Evolutionary conservation across 2,113 vertebrate species (phyloP).

Genomic region (Platichthys flesus): DNA sequence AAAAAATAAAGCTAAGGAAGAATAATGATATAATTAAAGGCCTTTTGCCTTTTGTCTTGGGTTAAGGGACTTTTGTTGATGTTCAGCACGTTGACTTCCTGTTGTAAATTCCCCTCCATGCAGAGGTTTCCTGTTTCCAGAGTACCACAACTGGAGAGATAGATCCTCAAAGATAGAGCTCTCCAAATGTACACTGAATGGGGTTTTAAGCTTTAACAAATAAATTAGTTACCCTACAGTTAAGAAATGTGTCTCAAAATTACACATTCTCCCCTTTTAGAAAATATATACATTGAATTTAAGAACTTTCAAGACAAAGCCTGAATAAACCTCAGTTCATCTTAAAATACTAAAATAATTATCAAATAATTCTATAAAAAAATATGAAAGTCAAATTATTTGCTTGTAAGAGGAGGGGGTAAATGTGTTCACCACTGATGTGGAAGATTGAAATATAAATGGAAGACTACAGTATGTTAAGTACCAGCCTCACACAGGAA

Average conservation of each 20-base stretch:
- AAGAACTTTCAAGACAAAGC: background rate
- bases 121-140: constrained; percentile 66
- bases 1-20: constrained; percentile 35
- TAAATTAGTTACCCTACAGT: background rate
- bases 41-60: constrained; percentile 28
- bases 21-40: constrained; percentile 9
- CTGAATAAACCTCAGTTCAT: no score
- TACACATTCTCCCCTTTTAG: background rate
- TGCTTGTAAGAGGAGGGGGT: background rate
- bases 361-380: no score
- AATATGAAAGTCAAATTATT: no score
- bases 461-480: constrained; percentile 24
- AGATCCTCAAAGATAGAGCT: constrained; percentile 23
- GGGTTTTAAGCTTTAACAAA: background rate
- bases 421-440: constrained; percentile 27
- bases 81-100: constrained; percentile 62
- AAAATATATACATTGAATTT: constrained; percentile 1
- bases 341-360: no score
- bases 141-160: constrained; percentile 9
- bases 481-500: constrained; percentile 50
- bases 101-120: constrained; percentile 70
- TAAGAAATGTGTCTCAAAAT: background rate
- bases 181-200: background rate
- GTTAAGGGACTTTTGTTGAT: constrained; percentile 54
- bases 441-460: constrained; percentile 51